These are phyloP conservation scores for Pogona vitticeps DNA, from an alignment of 2,113 vertebrate species.

Conservation along the genomic window DNA sequence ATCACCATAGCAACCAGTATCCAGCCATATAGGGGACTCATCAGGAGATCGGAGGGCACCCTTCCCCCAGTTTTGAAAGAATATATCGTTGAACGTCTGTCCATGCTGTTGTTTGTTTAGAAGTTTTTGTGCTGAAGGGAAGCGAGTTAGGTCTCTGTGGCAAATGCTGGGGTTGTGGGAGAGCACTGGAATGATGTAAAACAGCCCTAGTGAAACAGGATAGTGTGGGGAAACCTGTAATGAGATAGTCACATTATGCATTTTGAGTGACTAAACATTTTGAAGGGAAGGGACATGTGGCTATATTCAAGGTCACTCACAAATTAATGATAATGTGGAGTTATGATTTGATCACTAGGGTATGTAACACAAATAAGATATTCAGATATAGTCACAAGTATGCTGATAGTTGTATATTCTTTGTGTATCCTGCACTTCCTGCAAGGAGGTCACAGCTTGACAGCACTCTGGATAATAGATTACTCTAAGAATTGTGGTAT, in stretches of 20 bases:
- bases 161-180: neutral
- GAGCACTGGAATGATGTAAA: neutral
- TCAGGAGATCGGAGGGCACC: neutral
- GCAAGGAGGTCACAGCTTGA: neutral
- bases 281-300: neutral
- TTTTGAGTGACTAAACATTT: neutral
- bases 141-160: neutral
- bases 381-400: no score
- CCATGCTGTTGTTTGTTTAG: slow-evolving; percentile 1
- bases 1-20: slow-evolving; percentile 17
- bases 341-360: neutral
- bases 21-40: neutral
- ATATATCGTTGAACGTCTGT: neutral
- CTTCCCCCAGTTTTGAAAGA: neutral
- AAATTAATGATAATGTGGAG: neutral
- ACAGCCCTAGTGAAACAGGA: neutral
- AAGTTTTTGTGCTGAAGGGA: neutral
- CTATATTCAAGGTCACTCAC: neutral
- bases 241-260: neutral
- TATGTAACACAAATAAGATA: neutral
- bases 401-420: neutral
- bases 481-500: neutral
- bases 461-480: neutral
- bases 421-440: neutral
- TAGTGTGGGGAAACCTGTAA: neutral